A percentile compares a stretch with the other conserved stretches of the same genome.
Evolutionary conservation across 2,113 vertebrate species (phyloP).

Genomic region (Atractosteus spatula): DNA sequence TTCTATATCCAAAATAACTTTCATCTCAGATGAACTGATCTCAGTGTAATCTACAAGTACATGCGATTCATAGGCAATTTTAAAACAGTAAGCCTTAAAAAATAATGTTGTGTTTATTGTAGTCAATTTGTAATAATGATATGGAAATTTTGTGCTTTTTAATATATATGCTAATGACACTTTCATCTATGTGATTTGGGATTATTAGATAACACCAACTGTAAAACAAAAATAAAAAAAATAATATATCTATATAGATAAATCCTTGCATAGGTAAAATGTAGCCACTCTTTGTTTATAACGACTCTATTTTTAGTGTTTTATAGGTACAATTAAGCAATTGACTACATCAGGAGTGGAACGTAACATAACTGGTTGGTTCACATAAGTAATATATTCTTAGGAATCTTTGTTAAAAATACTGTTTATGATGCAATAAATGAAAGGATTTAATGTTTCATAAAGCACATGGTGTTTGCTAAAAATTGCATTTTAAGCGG

Average conservation of each 20-base stretch:
- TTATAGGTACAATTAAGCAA: constrained; percentile 28
- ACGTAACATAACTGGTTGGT: constrained; percentile 20
- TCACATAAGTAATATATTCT: constrained; percentile 31
- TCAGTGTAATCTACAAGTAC: too few relatives aligned
- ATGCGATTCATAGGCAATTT: too few relatives aligned
- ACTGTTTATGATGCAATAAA: constrained; percentile 16
- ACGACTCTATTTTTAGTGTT: constrained; percentile 22
- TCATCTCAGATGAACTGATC: too few relatives aligned
- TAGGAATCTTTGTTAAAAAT: constrained; percentile 14
- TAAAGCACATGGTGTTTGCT: too few relatives aligned
- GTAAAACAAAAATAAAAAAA: constrained; percentile 19
- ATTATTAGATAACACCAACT: not conserved
- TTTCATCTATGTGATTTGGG: constrained; percentile 13
- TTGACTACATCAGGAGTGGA: constrained; percentile 20
- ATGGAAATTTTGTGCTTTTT: constrained; percentile 17
- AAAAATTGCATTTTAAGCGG: too few relatives aligned
- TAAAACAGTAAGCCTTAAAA: too few relatives aligned
- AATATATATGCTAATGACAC: constrained; percentile 38
- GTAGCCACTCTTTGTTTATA: constrained; percentile 11
- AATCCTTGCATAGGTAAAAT: constrained; percentile 9
- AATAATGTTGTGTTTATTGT: too few relatives aligned
- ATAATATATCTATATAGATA: too few relatives aligned
- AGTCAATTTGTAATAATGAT: too few relatives aligned
- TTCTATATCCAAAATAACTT: too few relatives aligned
- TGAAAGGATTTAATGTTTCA: too few relatives aligned